Evolutionary conservation across 2,113 vertebrate species (phyloP).

Genomic region (Nycticorax nycticorax): DNA sequence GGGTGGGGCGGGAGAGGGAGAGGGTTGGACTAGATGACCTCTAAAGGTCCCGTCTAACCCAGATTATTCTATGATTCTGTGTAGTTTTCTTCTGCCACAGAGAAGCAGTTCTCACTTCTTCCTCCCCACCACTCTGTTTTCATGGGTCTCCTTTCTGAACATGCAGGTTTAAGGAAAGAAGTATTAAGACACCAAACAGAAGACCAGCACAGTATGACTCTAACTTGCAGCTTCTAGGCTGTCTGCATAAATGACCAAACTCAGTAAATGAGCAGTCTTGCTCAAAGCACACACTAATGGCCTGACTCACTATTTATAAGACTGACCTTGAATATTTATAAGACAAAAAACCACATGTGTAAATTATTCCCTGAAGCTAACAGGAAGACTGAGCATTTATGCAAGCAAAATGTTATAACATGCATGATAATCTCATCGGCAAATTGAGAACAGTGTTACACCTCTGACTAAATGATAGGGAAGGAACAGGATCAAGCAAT

Average conservation of each 20-base stretch:
- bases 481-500: background rate
- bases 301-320: background rate
- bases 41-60: too few species aligned
- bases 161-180: background rate
- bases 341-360: background rate
- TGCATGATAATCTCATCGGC: background rate
- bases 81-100: background rate
- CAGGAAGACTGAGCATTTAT: background rate
- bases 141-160: background rate
- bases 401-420: background rate
- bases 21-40: too few species aligned
- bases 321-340: slow-evolving; percentile 1
- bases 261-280: background rate
- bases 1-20: too few species aligned
- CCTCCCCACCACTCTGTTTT: background rate
- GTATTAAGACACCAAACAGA: background rate
- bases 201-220: background rate
- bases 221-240: background rate
- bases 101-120: background rate
- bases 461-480: background rate
- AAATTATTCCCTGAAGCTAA: background rate
- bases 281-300: background rate
- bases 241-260: background rate
- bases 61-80: too few species aligned
- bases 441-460: background rate